Evolutionary conservation across 2,888 invertebrate genomes (phyloP), one percentile per base, ranked within the genome.

Genomic region (Dicyrtomina minuta): DNA sequence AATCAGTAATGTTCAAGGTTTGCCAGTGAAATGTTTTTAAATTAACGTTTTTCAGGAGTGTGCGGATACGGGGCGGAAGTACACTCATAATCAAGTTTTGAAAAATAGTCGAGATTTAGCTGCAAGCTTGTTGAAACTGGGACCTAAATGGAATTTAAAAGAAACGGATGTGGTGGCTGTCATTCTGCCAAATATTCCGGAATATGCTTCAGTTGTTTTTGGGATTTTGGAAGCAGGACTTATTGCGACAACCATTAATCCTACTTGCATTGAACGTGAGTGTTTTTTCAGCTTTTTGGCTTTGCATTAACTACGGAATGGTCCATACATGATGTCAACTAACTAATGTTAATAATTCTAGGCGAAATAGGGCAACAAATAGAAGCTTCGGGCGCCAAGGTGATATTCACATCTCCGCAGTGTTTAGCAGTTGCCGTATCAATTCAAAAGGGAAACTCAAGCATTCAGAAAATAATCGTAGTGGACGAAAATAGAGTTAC

Each of bases 151-250:
- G 71, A 71, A 24, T 5, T 62, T 74, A 15, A 72, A 73, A 56
- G 17, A 67, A 43, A 53, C 70, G 15, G 76, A 79, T 26, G 75
- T 77, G 15, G 60, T 79, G 33, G 78, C 75, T 51, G 68, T 79
- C 26, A 68, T 79, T 24, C 70, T 76, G 13, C 78, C 78, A 44
- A 79, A 79, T 66, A 65, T 77, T 43, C 79, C 79, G 13, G 79
- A 79, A 66, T 79, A 78, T 71, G 67, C 75, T 2, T 66, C 78
- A 17, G 64, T 70, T 8, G 70, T 77, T 17, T 71, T 76, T 60
- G 79, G 77, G 20, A 73, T 67, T 17, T 49, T 15, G 44, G 67
- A 67, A 49, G 67, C 67, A 27, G 67, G 67, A 13, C 75, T 77
- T 20, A 61, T 74, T 17, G 74, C 71, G 41, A 78, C 78, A 22